These are phyloP conservation scores for Ennomos fuscantarius DNA, from an alignment of 2,888 invertebrate genomes.

Conservation along the genomic window DNA sequence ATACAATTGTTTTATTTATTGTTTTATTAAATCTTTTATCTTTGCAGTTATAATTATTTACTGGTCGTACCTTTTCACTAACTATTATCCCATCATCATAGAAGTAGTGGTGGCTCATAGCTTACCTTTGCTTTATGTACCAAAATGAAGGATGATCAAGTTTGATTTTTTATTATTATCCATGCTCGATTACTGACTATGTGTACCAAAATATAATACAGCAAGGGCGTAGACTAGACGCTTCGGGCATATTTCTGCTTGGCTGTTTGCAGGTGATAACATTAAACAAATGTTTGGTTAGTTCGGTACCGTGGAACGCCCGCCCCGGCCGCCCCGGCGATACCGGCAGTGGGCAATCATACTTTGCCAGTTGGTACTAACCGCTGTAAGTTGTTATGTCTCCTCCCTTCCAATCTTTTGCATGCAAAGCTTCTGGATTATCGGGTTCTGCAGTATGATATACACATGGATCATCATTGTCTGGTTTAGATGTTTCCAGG, in stretches of 20 bases:
- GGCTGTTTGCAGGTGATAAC: conserved; percentile 83
- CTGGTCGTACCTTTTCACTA: too few species aligned
- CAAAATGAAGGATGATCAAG: background rate
- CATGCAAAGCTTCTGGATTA: conserved; percentile 6
- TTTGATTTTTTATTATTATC: background rate
- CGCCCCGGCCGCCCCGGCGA: conserved; percentile 47
- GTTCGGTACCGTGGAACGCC: conserved; percentile 79
- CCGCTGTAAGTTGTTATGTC: conserved; percentile 67
- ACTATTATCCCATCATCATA: too few species aligned
- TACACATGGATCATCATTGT: background rate
- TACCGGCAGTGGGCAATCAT: conserved; percentile 51
- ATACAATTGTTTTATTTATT: too few species aligned
- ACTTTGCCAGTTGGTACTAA: conserved; percentile 62
- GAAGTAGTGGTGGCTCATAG: too few species aligned
- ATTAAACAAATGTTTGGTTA: conserved; percentile 84
- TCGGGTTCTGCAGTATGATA: background rate
- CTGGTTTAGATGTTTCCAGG: too few species aligned
- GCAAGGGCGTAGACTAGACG: conserved; percentile 59
- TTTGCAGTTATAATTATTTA: too few species aligned
- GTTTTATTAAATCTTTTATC: too few species aligned
- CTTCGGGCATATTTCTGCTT: conserved; percentile 78
- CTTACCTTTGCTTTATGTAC: too few species aligned
- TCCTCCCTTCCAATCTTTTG: conserved; percentile 19
- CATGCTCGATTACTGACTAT: conserved; percentile 5
- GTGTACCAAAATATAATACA: conserved; percentile 38